These are phyloP conservation scores for Odontophorus gujanensis DNA, from an alignment of 2,113 vertebrate genomes.

Conservation along the genomic window DNA sequence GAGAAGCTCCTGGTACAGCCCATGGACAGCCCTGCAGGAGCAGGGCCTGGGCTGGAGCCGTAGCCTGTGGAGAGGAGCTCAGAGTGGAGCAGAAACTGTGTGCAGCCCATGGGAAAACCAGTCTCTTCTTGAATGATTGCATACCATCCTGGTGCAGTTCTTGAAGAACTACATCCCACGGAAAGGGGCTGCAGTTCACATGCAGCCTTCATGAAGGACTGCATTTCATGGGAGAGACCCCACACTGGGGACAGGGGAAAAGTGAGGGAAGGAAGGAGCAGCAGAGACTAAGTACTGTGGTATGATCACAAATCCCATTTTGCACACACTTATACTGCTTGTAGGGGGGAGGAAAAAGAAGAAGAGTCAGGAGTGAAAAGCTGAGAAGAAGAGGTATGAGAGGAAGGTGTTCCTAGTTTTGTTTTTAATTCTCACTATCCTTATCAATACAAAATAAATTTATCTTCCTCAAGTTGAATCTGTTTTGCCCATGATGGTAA, in stretches of 20 bases:
- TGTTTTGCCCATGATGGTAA: not conserved
- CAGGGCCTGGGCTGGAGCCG: not conserved
- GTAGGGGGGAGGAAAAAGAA: rapidly evolving
- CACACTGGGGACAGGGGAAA: not conserved
- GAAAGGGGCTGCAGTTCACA: not conserved
- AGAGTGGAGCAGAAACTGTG: not conserved
- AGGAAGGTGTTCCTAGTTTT: not conserved
- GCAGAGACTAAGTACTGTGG: not conserved
- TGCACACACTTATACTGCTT: rapidly evolving
- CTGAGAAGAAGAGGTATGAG: not conserved
- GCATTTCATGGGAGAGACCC: not conserved
- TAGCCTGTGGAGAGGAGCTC: not conserved
- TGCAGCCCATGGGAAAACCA: not conserved
- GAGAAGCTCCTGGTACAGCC: not conserved
- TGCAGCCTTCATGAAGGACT: not conserved
- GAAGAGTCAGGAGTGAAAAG: not conserved
- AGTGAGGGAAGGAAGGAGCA: not conserved
- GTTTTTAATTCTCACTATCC: not conserved
- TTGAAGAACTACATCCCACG: rapidly evolving
- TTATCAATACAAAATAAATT: not conserved
- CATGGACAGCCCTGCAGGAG: too few species aligned
- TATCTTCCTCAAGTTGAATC: rapidly evolving
- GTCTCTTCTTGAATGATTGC: not conserved
- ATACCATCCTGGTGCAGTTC: not conserved
- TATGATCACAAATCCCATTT: not conserved